Base-by-base conservation (phyloP, 2,888 invertebrate species). In the Pollenia angustigena region DNA sequence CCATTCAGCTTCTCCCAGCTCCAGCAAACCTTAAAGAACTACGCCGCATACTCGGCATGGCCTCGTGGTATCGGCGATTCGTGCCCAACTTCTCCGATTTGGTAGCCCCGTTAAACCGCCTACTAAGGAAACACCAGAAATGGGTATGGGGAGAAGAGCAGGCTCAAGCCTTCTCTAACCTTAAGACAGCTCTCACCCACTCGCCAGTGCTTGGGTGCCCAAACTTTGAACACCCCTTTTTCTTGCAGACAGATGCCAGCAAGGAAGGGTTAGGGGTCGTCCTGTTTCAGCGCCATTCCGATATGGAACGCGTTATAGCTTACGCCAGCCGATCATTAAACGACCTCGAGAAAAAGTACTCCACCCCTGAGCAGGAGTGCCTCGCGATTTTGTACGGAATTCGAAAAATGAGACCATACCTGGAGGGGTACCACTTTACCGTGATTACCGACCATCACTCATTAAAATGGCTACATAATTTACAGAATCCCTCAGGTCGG, bases 381-480 rank as follows among this genome's bases (percentile, higher is more conserved):
- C 68, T 87, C 0, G 87, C 87, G 0, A 80, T 85, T 4, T 16
- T 87, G 0, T 88, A 80, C 82, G 87, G 81, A 1, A 81, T 88
- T 10, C 32, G 85, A 4, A 88, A 88, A 18, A 42, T 88, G 58
- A 14, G 87, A 14, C 56, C 68, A 0, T 88, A 82, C 10, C 40
- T 81, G 0, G 82, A 87, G 8, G 81, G 81, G 2, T 87, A 85
- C 12, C 18, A 23, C 0, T 82, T 85, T n/a, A 88, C 60, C 0
- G 83, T 88, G 0, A 81, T 88, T 3, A 85, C 88, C 7, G 87
- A 89, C 12, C 88, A 89, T 40, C 58, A 52, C 1, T 80, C 87
- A 0, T 44, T 88, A 9, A 85, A 85, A 8, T 88, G 87, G 87
- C n/a, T 88, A 0, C 71, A 88, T 46, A 60, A 58, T 0, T 46